phyloP scores from a whole-genome alignment of 1,140 invertebrate species.

The Idris sp. region DNA sequence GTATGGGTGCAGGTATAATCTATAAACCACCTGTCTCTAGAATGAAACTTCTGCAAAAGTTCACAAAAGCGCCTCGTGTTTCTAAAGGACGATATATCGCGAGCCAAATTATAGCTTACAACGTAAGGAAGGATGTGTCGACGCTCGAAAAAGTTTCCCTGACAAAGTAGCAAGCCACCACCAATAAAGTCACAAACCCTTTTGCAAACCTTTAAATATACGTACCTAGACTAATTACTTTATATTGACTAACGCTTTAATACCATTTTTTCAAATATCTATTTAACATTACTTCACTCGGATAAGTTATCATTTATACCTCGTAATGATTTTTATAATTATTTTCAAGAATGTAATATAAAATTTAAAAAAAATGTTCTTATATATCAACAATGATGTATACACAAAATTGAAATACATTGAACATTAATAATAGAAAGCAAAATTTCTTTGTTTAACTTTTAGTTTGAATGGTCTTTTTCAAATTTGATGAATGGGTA shows the following conservation, averaged over 20 bases:
- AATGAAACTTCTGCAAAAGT: slow-evolving; percentile 43
- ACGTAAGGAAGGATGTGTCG: slow-evolving; percentile 53
- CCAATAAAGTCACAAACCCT: slow-evolving; percentile 33
- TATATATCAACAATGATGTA: too few species aligned
- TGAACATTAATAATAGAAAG: too few species aligned
- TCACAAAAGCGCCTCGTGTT: slow-evolving; percentile 51
- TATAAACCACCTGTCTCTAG: slow-evolving; percentile 56
- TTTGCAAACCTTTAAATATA: background rate
- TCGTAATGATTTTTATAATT: too few species aligned
- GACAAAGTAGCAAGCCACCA: slow-evolving; percentile 35
- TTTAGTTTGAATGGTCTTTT: too few species aligned
- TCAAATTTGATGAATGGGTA: slow-evolving; percentile 24
- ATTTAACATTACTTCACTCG: too few species aligned
- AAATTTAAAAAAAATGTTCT: too few species aligned
- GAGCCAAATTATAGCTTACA: slow-evolving; percentile 50
- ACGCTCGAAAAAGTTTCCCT: slow-evolving; percentile 50
- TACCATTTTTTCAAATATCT: too few species aligned
- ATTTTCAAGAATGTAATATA: too few species aligned
- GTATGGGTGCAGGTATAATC: slow-evolving; percentile 53
- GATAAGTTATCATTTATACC: too few species aligned
- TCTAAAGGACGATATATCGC: slow-evolving; percentile 54
- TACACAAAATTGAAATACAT: too few species aligned
- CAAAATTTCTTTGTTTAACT: too few species aligned
- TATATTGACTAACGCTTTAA: slow-evolving; percentile 5
- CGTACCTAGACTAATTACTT: background rate